These are phyloP conservation scores for Tribolium castaneum DNA, from an alignment of 1,140 invertebrate genomes.

Conservation along the genomic window DNA sequence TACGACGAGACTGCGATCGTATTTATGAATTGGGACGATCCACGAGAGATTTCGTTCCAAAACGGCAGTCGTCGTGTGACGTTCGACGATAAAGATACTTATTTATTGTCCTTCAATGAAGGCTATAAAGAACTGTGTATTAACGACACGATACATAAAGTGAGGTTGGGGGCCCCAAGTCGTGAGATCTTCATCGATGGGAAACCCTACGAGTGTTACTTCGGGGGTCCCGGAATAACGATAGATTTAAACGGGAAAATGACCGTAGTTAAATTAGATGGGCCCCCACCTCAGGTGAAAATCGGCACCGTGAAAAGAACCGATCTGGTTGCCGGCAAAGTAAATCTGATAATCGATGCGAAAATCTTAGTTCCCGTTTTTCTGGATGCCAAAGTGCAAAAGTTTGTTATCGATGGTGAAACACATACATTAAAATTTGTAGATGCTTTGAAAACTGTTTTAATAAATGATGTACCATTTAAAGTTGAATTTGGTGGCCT, in stretches of 20 bases:
- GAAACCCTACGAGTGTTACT: constrained; percentile 87
- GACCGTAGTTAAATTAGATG: constrained; percentile 82
- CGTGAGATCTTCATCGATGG: constrained; percentile 92
- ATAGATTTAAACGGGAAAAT: constrained; percentile 85
- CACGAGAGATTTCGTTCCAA: constrained; percentile 86
- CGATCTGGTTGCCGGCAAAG: constrained; percentile 84
- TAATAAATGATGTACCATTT: constrained; percentile 87
- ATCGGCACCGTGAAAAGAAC: constrained; percentile 77
- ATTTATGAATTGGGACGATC: constrained; percentile 85
- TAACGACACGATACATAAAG: constrained; percentile 77
- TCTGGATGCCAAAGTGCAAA: constrained; percentile 87
- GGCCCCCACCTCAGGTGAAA: constrained; percentile 87
- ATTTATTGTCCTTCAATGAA: constrained; percentile 77
- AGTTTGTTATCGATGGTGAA: constrained; percentile 79
- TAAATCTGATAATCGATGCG: constrained; percentile 85
- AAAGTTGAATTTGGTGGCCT: constrained; percentile 91
- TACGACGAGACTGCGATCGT: constrained; percentile 87
- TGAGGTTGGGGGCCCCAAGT: constrained; percentile 91
- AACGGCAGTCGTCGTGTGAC: constrained; percentile 72
- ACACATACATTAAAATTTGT: constrained; percentile 83
- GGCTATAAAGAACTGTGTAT: constrained; percentile 78
- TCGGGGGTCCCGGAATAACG: constrained; percentile 87
- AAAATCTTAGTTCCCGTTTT: constrained; percentile 82
- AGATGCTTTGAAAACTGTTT: constrained; percentile 78
- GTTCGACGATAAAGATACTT: constrained; percentile 78